Conservation (phyloP, 2,113 vertebrate genomes). For the Pipa parva region DNA sequence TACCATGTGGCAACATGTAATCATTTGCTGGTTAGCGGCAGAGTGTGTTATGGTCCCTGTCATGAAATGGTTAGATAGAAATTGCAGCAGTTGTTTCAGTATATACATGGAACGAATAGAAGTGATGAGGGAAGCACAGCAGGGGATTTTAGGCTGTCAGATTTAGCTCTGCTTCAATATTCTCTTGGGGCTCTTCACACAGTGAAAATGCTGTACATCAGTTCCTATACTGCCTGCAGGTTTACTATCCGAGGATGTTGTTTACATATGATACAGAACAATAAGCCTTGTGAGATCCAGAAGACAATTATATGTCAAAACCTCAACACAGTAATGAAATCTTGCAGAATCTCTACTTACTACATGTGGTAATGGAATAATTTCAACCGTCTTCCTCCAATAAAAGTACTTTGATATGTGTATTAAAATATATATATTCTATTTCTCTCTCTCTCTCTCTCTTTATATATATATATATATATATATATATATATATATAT, state of each 20-base stretch:
- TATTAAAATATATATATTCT: no score
- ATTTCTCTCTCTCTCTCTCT: background rate
- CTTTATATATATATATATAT: background rate
- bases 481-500: background rate
- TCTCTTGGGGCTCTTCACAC: constrained; percentile 20
- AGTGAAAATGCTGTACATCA: constrained; percentile 15
- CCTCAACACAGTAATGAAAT: background rate
- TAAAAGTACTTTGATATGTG: no score
- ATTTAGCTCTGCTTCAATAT: constrained; percentile 25
- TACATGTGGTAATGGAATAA: background rate
- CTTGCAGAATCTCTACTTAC: background rate
- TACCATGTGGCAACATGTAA: background rate
- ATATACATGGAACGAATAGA: constrained; percentile 27
- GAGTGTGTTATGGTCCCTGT: constrained; percentile 13
- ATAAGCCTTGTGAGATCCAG: background rate
- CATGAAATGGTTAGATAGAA: constrained; percentile 19
- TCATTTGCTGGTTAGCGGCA: constrained; percentile 24
- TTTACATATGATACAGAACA: background rate
- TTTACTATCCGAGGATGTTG: background rate
- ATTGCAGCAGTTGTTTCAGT: constrained; percentile 11
- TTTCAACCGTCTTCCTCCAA: background rate
- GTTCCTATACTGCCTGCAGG: background rate
- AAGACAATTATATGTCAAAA: background rate
- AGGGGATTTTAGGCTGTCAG: constrained; percentile 30
- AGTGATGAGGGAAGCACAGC: constrained; percentile 26